Evolutionary conservation across 2,888 invertebrate species (phyloP).

Genomic region (Polylopha cassiicola): DNA sequence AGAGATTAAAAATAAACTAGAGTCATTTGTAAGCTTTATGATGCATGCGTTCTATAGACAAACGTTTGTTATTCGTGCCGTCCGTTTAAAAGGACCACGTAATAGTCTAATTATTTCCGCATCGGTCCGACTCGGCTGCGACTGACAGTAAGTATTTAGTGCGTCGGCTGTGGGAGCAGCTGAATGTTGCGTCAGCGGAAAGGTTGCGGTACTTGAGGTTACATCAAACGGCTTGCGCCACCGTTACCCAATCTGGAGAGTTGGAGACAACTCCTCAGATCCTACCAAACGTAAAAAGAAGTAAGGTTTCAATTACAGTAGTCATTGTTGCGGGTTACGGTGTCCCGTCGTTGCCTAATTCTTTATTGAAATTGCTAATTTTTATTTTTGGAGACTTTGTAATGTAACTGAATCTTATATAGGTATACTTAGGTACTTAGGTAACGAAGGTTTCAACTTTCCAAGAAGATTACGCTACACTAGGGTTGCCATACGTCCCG

Average conservation of each 20-base stretch:
- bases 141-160: slow-evolving; percentile 58
- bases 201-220: slow-evolving; percentile 64
- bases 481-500: too few relatives aligned
- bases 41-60: slow-evolving; percentile 17
- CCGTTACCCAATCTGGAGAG: slow-evolving; percentile 51
- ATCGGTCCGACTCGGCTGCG: slow-evolving; percentile 42
- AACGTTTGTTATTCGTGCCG: slow-evolving; percentile 16
- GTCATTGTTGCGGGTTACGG: too few relatives aligned
- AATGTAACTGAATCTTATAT: too few relatives aligned
- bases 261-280: slow-evolving; percentile 32
- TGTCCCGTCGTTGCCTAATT: too few relatives aligned
- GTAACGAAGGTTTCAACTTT: too few relatives aligned
- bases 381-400: too few relatives aligned
- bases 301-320: too few relatives aligned
- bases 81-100: slow-evolving; percentile 29
- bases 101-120: slow-evolving; percentile 64
- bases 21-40: slow-evolving; percentile 18
- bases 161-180: slow-evolving; percentile 44
- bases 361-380: too few relatives aligned
- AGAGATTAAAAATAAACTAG: slow-evolving; percentile 19
- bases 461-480: too few relatives aligned
- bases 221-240: slow-evolving; percentile 59
- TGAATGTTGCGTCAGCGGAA: slow-evolving; percentile 65
- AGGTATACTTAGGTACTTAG: too few relatives aligned
- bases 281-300: too few relatives aligned